These are phyloP conservation scores for Porites lutea DNA, from an alignment of 64 coral and sea anemone genomes.

Conservation along the genomic window DNA sequence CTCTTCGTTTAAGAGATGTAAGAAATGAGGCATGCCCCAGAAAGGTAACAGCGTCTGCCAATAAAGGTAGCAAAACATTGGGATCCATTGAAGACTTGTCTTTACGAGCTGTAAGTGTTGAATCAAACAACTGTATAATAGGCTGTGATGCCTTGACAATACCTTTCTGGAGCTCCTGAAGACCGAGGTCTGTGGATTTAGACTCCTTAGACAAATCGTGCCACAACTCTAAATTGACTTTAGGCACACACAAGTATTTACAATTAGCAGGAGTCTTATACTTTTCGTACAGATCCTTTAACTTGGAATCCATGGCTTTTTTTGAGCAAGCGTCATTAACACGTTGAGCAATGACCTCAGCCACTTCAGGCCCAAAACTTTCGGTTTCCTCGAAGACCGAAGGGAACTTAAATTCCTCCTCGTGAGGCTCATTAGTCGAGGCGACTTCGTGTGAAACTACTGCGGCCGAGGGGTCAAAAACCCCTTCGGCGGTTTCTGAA, in stretches of 20 bases:
- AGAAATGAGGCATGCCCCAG: conserved; percentile 61
- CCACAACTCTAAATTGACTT: conserved; percentile 65
- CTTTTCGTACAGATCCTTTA: conserved; percentile 61
- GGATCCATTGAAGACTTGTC: conserved; percentile 38
- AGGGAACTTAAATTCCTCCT: too few relatives aligned
- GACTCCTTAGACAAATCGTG: conserved; percentile 36
- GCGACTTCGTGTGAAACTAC: too few relatives aligned
- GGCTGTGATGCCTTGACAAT: conserved; percentile 51
- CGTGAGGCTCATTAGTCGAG: too few relatives aligned
- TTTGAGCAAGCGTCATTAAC: conserved; percentile 28
- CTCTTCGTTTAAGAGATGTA: conserved; percentile 50
- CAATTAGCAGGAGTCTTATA: conserved; percentile 54
- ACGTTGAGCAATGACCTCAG: too few relatives aligned
- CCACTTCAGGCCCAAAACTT: too few relatives aligned
- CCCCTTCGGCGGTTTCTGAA: too few relatives aligned
- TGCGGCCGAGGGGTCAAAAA: too few relatives aligned
- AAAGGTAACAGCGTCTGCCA: conserved; percentile 58
- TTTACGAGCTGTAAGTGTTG: neutral
- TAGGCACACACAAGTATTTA: conserved; percentile 23
- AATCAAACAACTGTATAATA: conserved; percentile 47
- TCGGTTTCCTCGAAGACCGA: too few relatives aligned
- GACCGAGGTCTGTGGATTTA: conserved; percentile 49
- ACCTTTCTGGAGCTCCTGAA: conserved; percentile 58
- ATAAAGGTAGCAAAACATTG: neutral
- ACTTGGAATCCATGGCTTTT: conserved; percentile 38